Evolutionary conservation across 2,888 invertebrate genomes (phyloP).

Genomic region (Parnassius orleans): DNA sequence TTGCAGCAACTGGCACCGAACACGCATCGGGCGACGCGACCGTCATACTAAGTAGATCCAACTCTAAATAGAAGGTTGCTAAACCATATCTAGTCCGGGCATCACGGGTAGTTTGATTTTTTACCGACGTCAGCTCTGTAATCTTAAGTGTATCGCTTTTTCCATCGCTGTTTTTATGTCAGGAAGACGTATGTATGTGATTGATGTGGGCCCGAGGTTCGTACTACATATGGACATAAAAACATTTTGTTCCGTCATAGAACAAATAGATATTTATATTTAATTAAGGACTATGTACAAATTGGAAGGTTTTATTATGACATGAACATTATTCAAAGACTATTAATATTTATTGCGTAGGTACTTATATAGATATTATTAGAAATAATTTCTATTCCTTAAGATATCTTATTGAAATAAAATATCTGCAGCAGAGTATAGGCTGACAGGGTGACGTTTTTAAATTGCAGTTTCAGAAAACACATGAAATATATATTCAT

Average conservation of each 20-base stretch:
- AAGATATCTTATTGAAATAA: no score
- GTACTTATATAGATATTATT: no score
- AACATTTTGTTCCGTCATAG: conserved; percentile 22
- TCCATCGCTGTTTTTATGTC: conserved; percentile 7
- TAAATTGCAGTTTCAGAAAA: no score
- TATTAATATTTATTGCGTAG: no score
- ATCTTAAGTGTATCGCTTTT: conserved; percentile 16
- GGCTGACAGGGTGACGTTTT: no score
- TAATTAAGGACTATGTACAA: conserved; percentile 7
- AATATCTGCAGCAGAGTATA: no score
- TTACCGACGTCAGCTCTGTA: conserved; percentile 2
- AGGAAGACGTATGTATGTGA: conserved; percentile 19
- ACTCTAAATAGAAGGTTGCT: conserved; percentile 47
- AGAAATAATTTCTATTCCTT: no score
- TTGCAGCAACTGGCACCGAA: conserved; percentile 43
- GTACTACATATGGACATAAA: conserved; percentile 12
- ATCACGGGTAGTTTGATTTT: conserved; percentile 13
- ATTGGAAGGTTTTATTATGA: conserved; percentile 15
- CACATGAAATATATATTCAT: no score
- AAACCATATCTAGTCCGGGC: conserved; percentile 29
- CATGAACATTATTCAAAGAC: not conserved
- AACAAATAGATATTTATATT: conserved; percentile 7
- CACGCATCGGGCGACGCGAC: conserved; percentile 34
- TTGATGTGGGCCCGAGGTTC: conserved; percentile 2
- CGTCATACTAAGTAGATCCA: conserved; percentile 42